Percentiles rank a stretch among this genome's conserved stretches.
phyloP scores from a whole-genome alignment of 2,113 vertebrate genomes.

The Pollimyrus isidori region DNA sequence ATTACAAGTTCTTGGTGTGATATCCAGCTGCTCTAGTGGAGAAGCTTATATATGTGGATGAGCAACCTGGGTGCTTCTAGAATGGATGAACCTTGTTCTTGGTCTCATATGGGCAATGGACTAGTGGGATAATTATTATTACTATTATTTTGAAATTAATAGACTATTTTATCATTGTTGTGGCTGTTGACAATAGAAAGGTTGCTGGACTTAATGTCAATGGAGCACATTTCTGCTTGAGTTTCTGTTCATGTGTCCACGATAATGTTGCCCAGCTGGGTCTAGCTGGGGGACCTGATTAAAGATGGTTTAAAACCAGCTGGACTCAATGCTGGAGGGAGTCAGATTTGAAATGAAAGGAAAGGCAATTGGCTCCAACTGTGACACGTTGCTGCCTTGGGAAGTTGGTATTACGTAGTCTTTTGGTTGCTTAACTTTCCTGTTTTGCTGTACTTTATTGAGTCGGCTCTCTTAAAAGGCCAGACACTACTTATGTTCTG shows the following conservation, averaged over 20 bases:
- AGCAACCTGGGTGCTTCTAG: neutral
- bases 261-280: neutral
- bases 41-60: neutral
- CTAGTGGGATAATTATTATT: neutral
- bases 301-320: constrained; percentile 2
- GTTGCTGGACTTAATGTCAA: neutral
- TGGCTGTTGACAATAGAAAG: neutral
- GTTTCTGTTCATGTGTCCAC: neutral
- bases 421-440: neutral
- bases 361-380: neutral
- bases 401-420: neutral
- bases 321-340: neutral
- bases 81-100: neutral
- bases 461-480: neutral
- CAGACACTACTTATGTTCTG: neutral
- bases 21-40: neutral
- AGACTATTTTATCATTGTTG: neutral
- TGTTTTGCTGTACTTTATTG: neutral
- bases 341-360: constrained; percentile 4
- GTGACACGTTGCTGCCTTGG: neutral
- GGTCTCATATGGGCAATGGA: neutral
- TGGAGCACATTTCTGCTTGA: neutral
- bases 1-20: neutral
- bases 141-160: neutral
- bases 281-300: neutral